A percentile compares a stretch with the other conserved stretches of the same genome.
These are phyloP conservation scores for Apis florea DNA, from an alignment of 1,140 invertebrate species.

Conservation along the genomic window DNA sequence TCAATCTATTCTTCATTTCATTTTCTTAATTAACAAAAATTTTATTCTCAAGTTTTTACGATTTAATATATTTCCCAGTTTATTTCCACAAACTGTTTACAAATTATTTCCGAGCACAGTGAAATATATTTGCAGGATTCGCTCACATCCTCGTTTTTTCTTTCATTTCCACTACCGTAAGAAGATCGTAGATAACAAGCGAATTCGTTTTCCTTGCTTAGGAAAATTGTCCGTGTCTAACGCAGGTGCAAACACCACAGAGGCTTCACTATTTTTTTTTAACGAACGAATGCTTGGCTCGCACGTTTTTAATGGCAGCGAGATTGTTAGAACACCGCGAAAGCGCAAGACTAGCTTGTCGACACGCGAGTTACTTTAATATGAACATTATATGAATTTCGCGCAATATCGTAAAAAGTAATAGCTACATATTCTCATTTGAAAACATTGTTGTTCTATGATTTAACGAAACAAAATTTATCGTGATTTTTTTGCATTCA, in stretches of 20 bases:
- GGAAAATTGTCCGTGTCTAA: not conserved
- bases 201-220: not conserved
- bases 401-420: not conserved
- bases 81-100: not conserved
- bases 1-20: not conserved
- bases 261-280: not conserved
- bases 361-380: constrained; percentile 2
- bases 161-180: not conserved
- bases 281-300: not conserved
- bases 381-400: not conserved
- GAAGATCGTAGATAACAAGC: not conserved
- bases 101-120: not conserved
- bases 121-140: not conserved
- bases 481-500: not conserved
- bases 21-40: not conserved
- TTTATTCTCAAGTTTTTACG: not conserved
- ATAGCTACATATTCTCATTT: not conserved
- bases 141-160: not conserved
- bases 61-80: not conserved
- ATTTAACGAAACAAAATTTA: not conserved
- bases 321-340: not conserved
- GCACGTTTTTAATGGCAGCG: constrained; percentile 16
- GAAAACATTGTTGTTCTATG: too few species aligned
- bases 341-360: not conserved
- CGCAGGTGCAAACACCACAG: not conserved